A percentile compares a stretch with the other conserved stretches of the same genome.
Conservation (phyloP, 2,888 invertebrate species). For the Tipula vernalis region DNA sequence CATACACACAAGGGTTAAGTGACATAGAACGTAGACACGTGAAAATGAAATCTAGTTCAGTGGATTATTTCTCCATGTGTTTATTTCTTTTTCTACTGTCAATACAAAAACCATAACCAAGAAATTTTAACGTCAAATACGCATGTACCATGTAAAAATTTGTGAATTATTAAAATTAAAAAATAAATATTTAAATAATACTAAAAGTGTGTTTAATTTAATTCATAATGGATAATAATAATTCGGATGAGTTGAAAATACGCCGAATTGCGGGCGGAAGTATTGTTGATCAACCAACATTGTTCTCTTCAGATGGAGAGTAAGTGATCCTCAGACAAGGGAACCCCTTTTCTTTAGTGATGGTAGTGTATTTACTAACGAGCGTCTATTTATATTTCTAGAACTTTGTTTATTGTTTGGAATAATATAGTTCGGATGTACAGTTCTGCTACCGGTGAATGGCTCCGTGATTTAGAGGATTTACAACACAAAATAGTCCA, state of each 20-base stretch:
- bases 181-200: not conserved
- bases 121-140: not conserved
- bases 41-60: not conserved
- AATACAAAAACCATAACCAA: not conserved
- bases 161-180: not conserved
- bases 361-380: not conserved
- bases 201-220: not conserved
- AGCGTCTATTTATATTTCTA: slow-evolving; percentile 26
- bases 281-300: slow-evolving; percentile 44
- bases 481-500: slow-evolving; percentile 39
- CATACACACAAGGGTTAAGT: too few species aligned
- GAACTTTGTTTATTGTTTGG: slow-evolving; percentile 47
- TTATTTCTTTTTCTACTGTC: not conserved
- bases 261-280: slow-evolving; percentile 50
- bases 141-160: not conserved
- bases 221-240: not conserved
- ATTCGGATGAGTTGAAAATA: slow-evolving; percentile 34
- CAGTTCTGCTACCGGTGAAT: slow-evolving; percentile 50
- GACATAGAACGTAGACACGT: not conserved
- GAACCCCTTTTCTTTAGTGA: not conserved
- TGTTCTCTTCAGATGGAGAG: slow-evolving; percentile 50
- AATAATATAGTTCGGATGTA: slow-evolving; percentile 47
- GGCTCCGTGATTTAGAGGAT: slow-evolving; percentile 43
- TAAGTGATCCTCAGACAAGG: slow-evolving; percentile 31
- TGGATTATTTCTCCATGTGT: not conserved